Evolutionary conservation across 2,888 invertebrate genomes (phyloP), one percentile per base, ranked within the genome.

Genomic region (Xanthostigma xanthostigma): DNA sequence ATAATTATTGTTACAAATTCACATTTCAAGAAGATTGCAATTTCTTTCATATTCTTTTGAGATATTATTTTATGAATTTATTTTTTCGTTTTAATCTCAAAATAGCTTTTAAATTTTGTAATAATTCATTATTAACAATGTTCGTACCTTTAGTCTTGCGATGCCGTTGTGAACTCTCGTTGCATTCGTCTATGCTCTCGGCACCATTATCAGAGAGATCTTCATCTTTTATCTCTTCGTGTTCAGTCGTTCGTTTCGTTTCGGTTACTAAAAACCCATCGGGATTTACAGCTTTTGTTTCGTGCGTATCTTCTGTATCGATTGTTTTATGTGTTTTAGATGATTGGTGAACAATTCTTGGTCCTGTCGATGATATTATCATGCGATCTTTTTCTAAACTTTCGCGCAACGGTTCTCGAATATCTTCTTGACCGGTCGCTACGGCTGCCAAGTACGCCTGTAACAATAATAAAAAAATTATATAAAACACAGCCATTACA

Each of bases 211-310:
- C 78, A 9, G 27, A 37, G 40, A 84, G 67, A 59, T 87, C 85
- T 63, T 85, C 81, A 76, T 89, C 87, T 59, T 83, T 79, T 49
- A 86, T 73, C 63, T 83, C 80, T 68, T 90, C 89, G 74, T 89
- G 88, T 63, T 89, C 85, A 54, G 83, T 84, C 49, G 82, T 87
- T 59, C 81, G 81, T 59, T 81, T 80, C 53, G 81, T 85, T 71
- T 92, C 90, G 9, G 90, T 91, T 56, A 90, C 80, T 59, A 92
- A 78, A 54, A 84, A 81, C 36, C 92, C 92, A 71, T 90, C 87
- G 36, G 83, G 76, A 56, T 81, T 79, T 44, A 86, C 73, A 43
- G 85, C 81, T 60, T 84, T 84, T 53, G 82, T 72, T 65, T 88
- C 84, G 57, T 78, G 73, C 53, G 81, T 84, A 61, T 89, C 87